Conservation (phyloP, 2,888 invertebrate species). For the Ochropleura plecta region DNA sequence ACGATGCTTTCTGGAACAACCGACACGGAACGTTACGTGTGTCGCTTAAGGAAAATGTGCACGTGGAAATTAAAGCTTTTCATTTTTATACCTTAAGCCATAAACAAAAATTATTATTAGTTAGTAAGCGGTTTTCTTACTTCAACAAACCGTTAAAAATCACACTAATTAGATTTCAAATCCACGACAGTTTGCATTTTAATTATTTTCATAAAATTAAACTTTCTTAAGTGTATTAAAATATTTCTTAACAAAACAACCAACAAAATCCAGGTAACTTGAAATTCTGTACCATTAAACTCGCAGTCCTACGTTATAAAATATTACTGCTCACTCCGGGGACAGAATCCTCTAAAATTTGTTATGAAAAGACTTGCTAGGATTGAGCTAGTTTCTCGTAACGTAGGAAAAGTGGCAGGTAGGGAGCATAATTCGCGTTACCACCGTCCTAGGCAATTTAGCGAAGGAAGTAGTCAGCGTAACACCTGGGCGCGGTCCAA, state of each 20-base stretch:
- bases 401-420: conserved; percentile 45
- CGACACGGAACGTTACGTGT: not conserved
- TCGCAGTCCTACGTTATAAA: conserved; percentile 39
- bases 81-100: no score
- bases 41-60: not conserved
- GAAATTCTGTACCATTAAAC: conserved; percentile 15
- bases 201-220: not conserved
- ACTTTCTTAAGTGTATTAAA: conserved; percentile 7
- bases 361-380: conserved; percentile 46
- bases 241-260: conserved; percentile 21
- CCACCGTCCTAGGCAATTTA: conserved; percentile 65
- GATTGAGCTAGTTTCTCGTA: conserved; percentile 41
- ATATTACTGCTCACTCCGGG: conserved; percentile 43
- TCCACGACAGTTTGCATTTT: not conserved
- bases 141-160: not conserved
- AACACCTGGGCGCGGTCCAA: conserved; percentile 77
- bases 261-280: conserved; percentile 9
- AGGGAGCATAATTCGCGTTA: conserved; percentile 39
- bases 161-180: not conserved
- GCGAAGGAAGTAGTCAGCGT: conserved; percentile 61
- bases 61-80: not conserved
- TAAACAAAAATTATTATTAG: no score
- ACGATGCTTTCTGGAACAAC: conserved; percentile 75
- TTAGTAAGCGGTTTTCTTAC: no score
- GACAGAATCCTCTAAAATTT: conserved; percentile 45